phyloP scores from a whole-genome alignment of 1,140 invertebrate genomes.

The Conus ventricosus region DNA sequence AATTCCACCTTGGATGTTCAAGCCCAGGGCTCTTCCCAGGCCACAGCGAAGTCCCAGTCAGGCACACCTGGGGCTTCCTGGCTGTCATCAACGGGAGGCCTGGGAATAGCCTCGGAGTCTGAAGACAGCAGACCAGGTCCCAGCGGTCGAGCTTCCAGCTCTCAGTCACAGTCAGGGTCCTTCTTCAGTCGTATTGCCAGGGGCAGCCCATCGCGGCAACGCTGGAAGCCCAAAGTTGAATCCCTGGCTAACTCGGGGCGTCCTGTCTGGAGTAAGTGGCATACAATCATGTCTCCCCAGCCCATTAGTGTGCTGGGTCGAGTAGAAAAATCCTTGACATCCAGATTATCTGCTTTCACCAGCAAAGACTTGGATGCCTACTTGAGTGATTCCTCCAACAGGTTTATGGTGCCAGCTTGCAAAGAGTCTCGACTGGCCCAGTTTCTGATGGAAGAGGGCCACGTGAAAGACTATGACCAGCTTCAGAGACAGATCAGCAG shows the following conservation, averaged over 20 bases:
- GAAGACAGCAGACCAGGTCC: neutral
- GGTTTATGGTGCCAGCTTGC: slow-evolving; percentile 42
- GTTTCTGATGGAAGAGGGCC: slow-evolving; percentile 32
- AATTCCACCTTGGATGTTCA: too few relatives aligned
- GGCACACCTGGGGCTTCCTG: too few relatives aligned
- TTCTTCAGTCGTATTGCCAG: neutral
- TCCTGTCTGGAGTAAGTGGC: slow-evolving; percentile 24
- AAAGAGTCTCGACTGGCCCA: slow-evolving; percentile 38
- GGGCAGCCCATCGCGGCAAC: neutral
- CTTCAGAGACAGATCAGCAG: slow-evolving; percentile 53
- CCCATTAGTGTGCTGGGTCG: neutral
- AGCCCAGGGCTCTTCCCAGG: neutral
- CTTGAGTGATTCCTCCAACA: slow-evolving; percentile 40
- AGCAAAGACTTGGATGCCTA: slow-evolving; percentile 42
- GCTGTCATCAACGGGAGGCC: neutral
- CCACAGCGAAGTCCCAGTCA: neutral
- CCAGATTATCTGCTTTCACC: slow-evolving; percentile 5
- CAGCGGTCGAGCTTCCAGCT: neutral
- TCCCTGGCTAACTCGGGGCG: neutral
- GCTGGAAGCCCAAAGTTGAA: slow-evolving; percentile 16
- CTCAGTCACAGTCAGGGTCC: neutral
- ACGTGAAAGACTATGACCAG: slow-evolving; percentile 43
- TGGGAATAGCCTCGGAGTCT: too few relatives aligned
- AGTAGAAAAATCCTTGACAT: neutral
- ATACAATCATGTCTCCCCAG: neutral